Conservation (phyloP, 2,888 invertebrate species). For the Drosophila prostipennis region DNA sequence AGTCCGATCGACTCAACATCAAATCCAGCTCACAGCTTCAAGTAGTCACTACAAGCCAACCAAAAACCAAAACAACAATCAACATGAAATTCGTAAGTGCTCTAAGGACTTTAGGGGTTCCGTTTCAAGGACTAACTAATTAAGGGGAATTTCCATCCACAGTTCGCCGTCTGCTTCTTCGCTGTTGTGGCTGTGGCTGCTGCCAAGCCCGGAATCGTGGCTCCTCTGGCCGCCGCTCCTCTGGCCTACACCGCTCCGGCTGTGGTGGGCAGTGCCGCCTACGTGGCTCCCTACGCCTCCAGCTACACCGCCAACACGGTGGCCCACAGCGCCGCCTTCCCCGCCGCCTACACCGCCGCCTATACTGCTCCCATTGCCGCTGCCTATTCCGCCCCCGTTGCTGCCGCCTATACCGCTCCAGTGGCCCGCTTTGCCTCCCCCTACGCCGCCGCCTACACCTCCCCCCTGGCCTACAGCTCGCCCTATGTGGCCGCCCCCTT, state of each 20-base stretch:
- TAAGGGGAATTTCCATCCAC: neutral
- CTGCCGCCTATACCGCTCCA: constrained; percentile 41
- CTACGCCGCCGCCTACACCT: constrained; percentile 47
- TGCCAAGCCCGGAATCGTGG: constrained; percentile 74
- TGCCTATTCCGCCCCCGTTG: constrained; percentile 44
- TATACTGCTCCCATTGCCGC: constrained; percentile 56
- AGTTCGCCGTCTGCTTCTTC: constrained; percentile 76
- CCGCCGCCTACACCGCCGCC: constrained; percentile 67
- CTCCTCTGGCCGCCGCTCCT: constrained; percentile 61
- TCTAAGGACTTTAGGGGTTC: neutral
- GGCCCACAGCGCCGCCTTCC: constrained; percentile 79
- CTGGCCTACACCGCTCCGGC: constrained; percentile 74
- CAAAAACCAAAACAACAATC: constrained; percentile 40
- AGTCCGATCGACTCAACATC: constrained; percentile 43
- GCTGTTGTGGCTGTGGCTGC: constrained; percentile 75
- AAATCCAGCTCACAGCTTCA: constrained; percentile 66
- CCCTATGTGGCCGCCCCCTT: constrained; percentile 13
- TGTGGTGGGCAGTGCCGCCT: constrained; percentile 77
- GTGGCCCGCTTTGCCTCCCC: neutral
- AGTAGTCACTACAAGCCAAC: constrained; percentile 51
- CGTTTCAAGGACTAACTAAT: neutral
- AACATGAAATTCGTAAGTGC: constrained; percentile 76
- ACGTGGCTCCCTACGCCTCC: constrained; percentile 81
- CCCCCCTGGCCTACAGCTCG: constrained; percentile 31
- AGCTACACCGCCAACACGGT: constrained; percentile 72